These are phyloP conservation scores for Crotalus viridis DNA, from an alignment of 2,113 vertebrate genomes.

Conservation along the genomic window DNA sequence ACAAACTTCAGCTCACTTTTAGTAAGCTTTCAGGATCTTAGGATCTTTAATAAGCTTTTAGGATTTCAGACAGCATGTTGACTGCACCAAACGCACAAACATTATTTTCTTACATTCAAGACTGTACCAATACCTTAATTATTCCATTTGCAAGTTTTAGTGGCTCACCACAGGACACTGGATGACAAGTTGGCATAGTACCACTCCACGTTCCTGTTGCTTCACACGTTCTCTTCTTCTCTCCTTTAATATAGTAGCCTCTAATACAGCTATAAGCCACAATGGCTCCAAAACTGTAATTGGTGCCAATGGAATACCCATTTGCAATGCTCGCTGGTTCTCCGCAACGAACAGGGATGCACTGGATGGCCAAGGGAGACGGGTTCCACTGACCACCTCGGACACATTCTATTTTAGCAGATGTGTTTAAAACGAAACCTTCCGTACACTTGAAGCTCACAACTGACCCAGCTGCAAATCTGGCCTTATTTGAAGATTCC, in stretches of 20 bases:
- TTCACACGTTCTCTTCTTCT: slow-evolving; percentile 91
- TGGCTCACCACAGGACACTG: slow-evolving; percentile 83
- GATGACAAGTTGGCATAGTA: slow-evolving; percentile 83
- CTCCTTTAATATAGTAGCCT: slow-evolving; percentile 90
- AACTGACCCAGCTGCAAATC: slow-evolving; percentile 81
- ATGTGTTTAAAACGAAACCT: slow-evolving; percentile 91
- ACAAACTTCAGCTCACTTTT: not conserved
- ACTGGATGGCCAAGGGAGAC: slow-evolving; percentile 82
- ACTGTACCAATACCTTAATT: slow-evolving; percentile 76
- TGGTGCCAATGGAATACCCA: slow-evolving; percentile 86
- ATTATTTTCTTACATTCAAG: slow-evolving; percentile 4
- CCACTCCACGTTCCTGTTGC: slow-evolving; percentile 92
- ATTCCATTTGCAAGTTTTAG: slow-evolving; percentile 82
- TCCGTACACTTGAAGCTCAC: slow-evolving; percentile 95
- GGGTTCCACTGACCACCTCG: slow-evolving; percentile 91
- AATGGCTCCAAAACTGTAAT: slow-evolving; percentile 93
- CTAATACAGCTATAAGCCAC: slow-evolving; percentile 93
- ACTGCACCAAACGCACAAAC: not conserved
- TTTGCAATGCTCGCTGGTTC: slow-evolving; percentile 80
- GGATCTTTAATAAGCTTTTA: not conserved
- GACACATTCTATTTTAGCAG: slow-evolving; percentile 83
- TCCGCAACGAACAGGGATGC: slow-evolving; percentile 89
- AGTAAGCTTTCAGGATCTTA: not conserved
- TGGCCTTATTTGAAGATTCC: slow-evolving; percentile 87
- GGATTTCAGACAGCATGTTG: not conserved